phyloP scores from a whole-genome alignment of 1,140 invertebrate genomes.

The Drosophila ambigua region DNA sequence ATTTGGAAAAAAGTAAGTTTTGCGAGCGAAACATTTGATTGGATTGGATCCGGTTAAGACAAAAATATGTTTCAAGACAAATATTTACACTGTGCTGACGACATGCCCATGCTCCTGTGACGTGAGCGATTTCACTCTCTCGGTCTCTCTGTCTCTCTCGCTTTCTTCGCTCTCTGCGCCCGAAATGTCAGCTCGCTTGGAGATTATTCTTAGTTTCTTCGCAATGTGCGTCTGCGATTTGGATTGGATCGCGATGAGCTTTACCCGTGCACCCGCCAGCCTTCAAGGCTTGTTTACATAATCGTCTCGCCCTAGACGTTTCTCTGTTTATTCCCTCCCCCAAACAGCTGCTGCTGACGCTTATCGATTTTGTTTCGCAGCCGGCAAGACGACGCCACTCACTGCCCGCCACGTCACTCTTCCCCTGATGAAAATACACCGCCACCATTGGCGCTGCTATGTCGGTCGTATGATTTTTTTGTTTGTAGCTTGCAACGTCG shows the following conservation, averaged over 20 bases:
- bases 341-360: slow-evolving; percentile 33
- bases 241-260: background rate
- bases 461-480: slow-evolving; percentile 39
- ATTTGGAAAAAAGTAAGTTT: slow-evolving; percentile 37
- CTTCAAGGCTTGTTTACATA: slow-evolving; percentile 49
- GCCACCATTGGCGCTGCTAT: background rate
- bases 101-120: background rate
- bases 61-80: background rate
- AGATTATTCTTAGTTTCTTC: slow-evolving; percentile 14
- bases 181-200: background rate
- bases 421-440: too few species aligned
- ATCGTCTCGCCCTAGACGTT: slow-evolving; percentile 21
- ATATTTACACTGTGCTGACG: background rate
- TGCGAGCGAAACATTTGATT: background rate
- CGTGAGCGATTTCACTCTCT: slow-evolving; percentile 15
- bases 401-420: slow-evolving; percentile 32
- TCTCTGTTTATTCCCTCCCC: slow-evolving; percentile 5
- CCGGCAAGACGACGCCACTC: slow-evolving; percentile 47
- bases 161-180: background rate
- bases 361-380: slow-evolving; percentile 48
- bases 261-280: background rate
- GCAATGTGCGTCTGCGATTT: slow-evolving; percentile 8
- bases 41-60: slow-evolving; percentile 10
- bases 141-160: background rate
- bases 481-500: slow-evolving; percentile 12